Evolutionary conservation across 1,140 invertebrate species (phyloP), one percentile per base, ranked within the genome.

Genomic region (Samia ricini): DNA sequence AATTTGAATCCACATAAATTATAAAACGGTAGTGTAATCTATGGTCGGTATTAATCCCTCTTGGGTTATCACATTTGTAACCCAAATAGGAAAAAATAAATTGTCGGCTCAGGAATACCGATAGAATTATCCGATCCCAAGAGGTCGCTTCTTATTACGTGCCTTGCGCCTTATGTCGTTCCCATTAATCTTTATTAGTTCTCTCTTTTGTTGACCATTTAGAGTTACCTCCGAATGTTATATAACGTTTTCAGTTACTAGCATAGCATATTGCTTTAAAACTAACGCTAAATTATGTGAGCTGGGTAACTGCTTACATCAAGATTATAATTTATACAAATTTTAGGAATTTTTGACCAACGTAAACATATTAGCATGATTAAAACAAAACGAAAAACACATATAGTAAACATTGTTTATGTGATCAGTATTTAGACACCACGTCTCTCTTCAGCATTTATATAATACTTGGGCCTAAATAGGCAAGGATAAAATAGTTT

Each of bases 161-260:
- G 21, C 61, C 62, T 50, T 23, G 54, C 26, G 49, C 68, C 52
- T 63, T 63, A 33, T 66, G 54, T 52, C 61, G 50, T 54, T 20
- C 50, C 59, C 56, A 70, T 72, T 67, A 72, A 72, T 72, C 67
- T 69, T 69, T 65, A 67, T 69, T 61, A 55, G 54, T 62, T 50
- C 12, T 33, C 33, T 56, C 52, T 55, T 48, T 51, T 51, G 49
- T 52, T 52, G 36, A n/a, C n/a, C 36, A 59, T 21, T 8, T 59
- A 8, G 6, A 26, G 10, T 20, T 49, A 10, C 48, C 22, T 22
- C 24, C 36, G 57, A 59, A 24, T 59, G 24, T 59, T 59, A 20
- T 57, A 8, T 36, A 24, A 24, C 52, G 33, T 15, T 8, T 42
- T 4, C 12, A 42, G 15, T 42, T 12, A 42, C 33, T 1, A 42